A percentile compares a stretch with the other conserved stretches of the same genome.
Evolutionary conservation across 2,888 invertebrate genomes (phyloP).

Genomic region (Drosophila percnosoma): DNA sequence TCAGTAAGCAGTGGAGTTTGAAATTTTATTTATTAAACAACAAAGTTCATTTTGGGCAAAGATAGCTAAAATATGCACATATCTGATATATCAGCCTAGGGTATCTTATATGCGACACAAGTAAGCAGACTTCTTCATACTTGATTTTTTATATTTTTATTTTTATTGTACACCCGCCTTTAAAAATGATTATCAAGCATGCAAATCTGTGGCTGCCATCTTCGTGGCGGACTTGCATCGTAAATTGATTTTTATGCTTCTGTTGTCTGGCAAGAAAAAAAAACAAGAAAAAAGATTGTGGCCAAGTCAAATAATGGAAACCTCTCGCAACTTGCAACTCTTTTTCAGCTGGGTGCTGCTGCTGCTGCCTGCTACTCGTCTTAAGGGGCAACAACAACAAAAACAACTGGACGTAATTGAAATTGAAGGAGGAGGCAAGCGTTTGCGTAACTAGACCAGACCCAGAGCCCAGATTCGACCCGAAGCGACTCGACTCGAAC

Average conservation of each 20-base stretch:
- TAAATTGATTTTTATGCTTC: conserved; percentile 79
- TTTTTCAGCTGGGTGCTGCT: conserved; percentile 49
- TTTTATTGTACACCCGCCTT: conserved; percentile 33
- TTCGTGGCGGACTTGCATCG: conserved; percentile 67
- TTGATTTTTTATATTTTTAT: not conserved
- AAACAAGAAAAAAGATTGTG: conserved; percentile 7
- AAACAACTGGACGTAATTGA: conserved; percentile 48
- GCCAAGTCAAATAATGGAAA: conserved; percentile 45
- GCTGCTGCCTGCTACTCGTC: conserved; percentile 69
- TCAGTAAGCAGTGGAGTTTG: not conserved
- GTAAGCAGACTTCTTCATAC: not conserved
- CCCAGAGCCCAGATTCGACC: conserved; percentile 3
- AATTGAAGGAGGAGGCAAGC: conserved; percentile 46
- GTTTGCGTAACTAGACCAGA: conserved; percentile 34
- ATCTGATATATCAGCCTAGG: not conserved
- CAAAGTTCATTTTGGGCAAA: not conserved
- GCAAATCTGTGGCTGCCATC: conserved; percentile 72
- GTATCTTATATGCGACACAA: not conserved
- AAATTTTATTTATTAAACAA: not conserved
- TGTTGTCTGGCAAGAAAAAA: conserved; percentile 45
- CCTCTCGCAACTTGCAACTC: conserved; percentile 7
- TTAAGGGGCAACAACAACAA: conserved; percentile 57
- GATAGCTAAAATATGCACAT: too few species aligned
- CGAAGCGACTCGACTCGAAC: conserved; percentile 1
- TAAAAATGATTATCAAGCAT: conserved; percentile 82